Evolutionary conservation across 2,797 vertebrate species (phyloP).

Genomic region (Caiman crocodilus): DNA sequence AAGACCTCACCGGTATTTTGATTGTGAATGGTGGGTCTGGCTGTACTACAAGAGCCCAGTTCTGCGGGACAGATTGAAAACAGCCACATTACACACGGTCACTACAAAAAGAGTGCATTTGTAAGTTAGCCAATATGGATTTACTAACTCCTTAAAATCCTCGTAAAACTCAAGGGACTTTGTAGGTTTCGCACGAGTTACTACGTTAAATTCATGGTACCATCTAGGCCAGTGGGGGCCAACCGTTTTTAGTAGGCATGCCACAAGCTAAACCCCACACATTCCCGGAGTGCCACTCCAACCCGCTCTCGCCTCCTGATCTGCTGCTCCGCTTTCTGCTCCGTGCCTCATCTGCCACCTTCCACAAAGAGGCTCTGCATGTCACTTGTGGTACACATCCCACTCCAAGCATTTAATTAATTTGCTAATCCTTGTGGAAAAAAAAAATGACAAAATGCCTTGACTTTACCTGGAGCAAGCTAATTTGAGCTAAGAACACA

Average conservation of each 20-base stretch:
- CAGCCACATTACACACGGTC: background rate
- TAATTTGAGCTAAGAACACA: background rate
- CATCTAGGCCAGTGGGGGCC: too few species aligned
- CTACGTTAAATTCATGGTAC: too few species aligned
- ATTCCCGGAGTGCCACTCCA: too few species aligned
- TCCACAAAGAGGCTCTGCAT: too few species aligned
- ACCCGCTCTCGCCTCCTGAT: too few species aligned
- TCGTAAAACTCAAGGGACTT: background rate
- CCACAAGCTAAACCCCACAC: too few species aligned
- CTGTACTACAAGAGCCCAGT: too few species aligned
- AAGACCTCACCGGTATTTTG: conserved; percentile 7
- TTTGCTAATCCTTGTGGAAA: background rate
- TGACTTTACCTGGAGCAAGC: conserved; percentile 28
- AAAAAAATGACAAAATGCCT: background rate
- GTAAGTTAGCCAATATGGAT: background rate
- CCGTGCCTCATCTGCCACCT: too few species aligned
- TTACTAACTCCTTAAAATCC: background rate
- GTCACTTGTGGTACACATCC: background rate
- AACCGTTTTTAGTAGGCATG: too few species aligned
- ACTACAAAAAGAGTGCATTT: background rate
- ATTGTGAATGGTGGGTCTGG: background rate
- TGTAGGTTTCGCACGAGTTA: background rate
- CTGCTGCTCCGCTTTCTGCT: too few species aligned
- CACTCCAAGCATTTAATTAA: background rate
- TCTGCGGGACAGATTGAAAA: background rate